Conservation (phyloP, 2,797 vertebrate genomes). For the Channallabes apus region DNA sequence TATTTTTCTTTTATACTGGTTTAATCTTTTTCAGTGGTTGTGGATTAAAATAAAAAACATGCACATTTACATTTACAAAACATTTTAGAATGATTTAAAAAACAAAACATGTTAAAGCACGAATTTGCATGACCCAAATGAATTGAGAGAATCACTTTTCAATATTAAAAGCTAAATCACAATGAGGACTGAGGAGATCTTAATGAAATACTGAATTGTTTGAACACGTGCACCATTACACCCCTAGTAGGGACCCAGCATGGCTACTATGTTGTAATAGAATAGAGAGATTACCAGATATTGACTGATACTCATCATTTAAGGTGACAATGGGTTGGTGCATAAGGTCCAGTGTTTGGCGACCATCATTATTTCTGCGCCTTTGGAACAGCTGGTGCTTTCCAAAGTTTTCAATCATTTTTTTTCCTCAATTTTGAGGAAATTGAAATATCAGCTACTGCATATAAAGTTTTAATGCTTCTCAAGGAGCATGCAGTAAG, state of each 20-base stretch:
- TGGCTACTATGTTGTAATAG: neutral
- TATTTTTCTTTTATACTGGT: too few relatives aligned
- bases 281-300: neutral
- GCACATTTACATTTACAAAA: too few relatives aligned
- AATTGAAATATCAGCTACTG: constrained; percentile 3
- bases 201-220: too few relatives aligned
- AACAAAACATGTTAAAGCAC: too few relatives aligned
- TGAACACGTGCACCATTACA: too few relatives aligned
- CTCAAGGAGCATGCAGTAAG: neutral
- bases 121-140: too few relatives aligned
- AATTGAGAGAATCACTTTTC: too few relatives aligned
- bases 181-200: too few relatives aligned
- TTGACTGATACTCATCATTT: neutral
- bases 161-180: too few relatives aligned
- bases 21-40: too few relatives aligned
- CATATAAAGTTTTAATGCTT: neutral
- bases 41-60: too few relatives aligned
- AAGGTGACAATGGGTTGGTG: neutral
- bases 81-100: too few relatives aligned
- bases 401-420: neutral
- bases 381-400: neutral
- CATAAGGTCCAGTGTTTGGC: neutral
- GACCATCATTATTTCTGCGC: neutral
- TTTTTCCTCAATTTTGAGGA: neutral
- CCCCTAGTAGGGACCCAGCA: neutral